Percentiles rank a stretch among this genome's conserved stretches.
Conservation (phyloP, 2,797 vertebrate genomes). For the Catharus ustulatus region DNA sequence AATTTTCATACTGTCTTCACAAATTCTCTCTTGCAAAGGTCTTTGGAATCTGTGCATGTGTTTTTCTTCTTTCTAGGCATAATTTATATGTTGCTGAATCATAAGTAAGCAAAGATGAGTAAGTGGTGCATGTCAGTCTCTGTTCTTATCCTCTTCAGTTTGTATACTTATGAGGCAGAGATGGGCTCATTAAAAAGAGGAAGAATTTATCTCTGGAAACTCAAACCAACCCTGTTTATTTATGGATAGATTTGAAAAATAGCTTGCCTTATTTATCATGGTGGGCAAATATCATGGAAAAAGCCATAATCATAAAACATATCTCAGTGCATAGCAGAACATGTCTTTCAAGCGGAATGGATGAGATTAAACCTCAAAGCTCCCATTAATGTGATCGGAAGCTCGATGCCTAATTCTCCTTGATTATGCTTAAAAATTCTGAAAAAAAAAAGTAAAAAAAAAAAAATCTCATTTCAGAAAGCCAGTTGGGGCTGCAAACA, state of each 20-base stretch:
- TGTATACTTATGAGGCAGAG: background rate
- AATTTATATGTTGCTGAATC: slow-evolving; percentile 46
- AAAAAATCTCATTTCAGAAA: slow-evolving; percentile 21
- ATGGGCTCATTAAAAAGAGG: slow-evolving; percentile 5
- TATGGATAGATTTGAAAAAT: slow-evolving; percentile 50
- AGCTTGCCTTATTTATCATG: slow-evolving; percentile 26
- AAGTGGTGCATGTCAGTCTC: background rate
- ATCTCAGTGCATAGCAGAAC: slow-evolving; percentile 17
- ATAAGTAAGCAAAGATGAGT: slow-evolving; percentile 4
- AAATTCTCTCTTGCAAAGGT: background rate
- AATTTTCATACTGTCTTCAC: background rate
- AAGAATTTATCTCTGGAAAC: slow-evolving; percentile 33
- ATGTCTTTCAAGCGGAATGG: slow-evolving; percentile 38
- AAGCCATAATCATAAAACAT: slow-evolving; percentile 28
- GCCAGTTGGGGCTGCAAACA: slow-evolving; percentile 29
- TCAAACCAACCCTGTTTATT: slow-evolving; percentile 7
- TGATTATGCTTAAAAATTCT: slow-evolving; percentile 61
- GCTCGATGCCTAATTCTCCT: slow-evolving; percentile 49
- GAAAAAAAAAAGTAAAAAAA: background rate
- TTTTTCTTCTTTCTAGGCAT: slow-evolving; percentile 12
- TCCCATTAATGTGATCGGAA: slow-evolving; percentile 52
- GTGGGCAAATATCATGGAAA: slow-evolving; percentile 16
- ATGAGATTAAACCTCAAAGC: slow-evolving; percentile 64
- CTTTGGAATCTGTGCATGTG: background rate
- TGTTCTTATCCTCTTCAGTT: background rate